Conservation (phyloP, 2,113 vertebrate species). For the Zosterops lateralis region DNA sequence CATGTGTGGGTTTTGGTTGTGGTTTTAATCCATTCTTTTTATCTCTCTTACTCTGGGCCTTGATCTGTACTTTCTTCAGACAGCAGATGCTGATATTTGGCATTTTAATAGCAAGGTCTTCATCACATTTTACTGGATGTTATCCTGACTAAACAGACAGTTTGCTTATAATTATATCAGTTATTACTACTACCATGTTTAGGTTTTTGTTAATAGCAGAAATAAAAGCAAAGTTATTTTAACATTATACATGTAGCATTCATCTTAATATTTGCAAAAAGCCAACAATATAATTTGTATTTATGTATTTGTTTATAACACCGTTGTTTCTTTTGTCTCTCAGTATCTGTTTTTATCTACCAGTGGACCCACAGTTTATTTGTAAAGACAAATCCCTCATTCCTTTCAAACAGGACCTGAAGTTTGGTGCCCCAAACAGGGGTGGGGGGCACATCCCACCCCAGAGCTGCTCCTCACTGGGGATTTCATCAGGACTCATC, state of each 20-base stretch:
- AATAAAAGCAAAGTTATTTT: not conserved
- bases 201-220: not conserved
- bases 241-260: not conserved
- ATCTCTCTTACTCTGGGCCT: not conserved
- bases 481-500: not conserved
- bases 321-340: not conserved
- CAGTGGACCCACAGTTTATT: not conserved
- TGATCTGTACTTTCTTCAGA: not conserved
- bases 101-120: not conserved
- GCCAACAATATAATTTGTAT: not conserved
- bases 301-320: not conserved
- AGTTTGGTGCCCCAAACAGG: rapidly evolving
- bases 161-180: not conserved
- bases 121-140: not conserved
- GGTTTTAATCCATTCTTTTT: not conserved
- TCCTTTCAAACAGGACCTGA: not conserved
- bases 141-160: not conserved
- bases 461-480: rapidly evolving
- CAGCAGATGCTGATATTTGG: not conserved
- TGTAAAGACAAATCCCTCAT: not conserved
- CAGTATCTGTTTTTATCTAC: not conserved
- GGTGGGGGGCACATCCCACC: rapidly evolving
- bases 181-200: not conserved
- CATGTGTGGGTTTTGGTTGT: not conserved
- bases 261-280: not conserved